Base-by-base conservation (phyloP, 2,888 invertebrate genomes). In the Drosophila emarginata region DNA sequence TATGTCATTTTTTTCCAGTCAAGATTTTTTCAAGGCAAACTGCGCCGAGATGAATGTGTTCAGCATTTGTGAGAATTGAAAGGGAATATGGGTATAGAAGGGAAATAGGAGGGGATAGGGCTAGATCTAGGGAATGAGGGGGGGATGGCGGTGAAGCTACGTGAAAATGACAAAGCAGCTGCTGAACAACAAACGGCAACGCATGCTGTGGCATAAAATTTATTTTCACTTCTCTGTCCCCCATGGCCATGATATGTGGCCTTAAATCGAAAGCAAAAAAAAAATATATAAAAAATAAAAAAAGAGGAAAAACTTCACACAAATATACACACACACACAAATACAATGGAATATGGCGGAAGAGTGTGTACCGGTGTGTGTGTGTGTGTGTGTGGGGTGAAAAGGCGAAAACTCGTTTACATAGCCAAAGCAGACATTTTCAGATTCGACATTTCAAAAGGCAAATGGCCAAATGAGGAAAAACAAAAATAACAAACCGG, bases 81-180 rank as follows among this genome's bases (percentile, higher is more conserved):
- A 59, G 52, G 52, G 50, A 18, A 7, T 52, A 50, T 32, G 1
- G 32, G 2, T 32, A 32, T 28, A 28, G 28, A 2, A 28, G 28
- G 4, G 28, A 1, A 28, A 28, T 14, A 15, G 39, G 15, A 9
- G 28, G 58, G 9, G 1, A 5, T 4, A 26, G 26, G 26, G 6
- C 6, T 26, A 26, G 12, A n/a, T n/a, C n/a, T n/a, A n/a, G 51
- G 9, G 18, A 26, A 28, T 40, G 26, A 14, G 18, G 39, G 26
- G 50, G 67, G 36, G 32, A 70, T 62, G 54, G 61, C 50, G 40
- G 7, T 26, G 57, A 21, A 50, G 50, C 28, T 66, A 72, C 64
- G 77, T 76, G 82, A 77, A 87, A 82, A 87, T 87, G 80, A 83
- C 84, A 86, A 88, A 88, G 88, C 79, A 80, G 81, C 86, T 82